phyloP scores from a whole-genome alignment of 37 sponge, comb jelly and placozoan species.

The Aphrocallistes beatrix region DNA sequence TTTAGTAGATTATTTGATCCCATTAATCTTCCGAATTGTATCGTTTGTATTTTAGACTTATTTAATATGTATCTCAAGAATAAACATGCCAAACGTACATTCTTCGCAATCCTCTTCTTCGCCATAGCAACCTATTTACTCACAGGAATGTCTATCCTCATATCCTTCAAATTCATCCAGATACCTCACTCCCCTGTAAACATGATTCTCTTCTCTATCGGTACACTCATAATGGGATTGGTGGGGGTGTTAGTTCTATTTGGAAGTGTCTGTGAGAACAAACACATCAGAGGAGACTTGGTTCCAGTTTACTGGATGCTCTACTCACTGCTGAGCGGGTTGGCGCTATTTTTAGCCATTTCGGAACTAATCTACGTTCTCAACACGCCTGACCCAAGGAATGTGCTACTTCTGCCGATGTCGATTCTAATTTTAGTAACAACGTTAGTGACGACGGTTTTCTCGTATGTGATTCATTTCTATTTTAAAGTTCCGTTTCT shows the following conservation, averaged over 20 bases:
- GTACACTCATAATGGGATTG: background rate
- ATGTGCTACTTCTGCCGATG: background rate
- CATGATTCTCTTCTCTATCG: background rate
- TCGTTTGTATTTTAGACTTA: too few relatives aligned
- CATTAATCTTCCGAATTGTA: too few relatives aligned
- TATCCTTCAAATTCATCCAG: background rate
- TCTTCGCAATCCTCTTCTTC: background rate
- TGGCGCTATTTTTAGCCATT: background rate
- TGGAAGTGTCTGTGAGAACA: constrained; percentile 6
- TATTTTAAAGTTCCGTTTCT: background rate
- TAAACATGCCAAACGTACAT: background rate
- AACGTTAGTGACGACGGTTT: background rate
- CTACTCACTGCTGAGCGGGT: background rate
- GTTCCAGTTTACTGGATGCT: background rate
- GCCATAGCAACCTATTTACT: background rate
- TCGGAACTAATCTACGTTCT: background rate
- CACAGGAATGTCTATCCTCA: background rate
- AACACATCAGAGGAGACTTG: background rate
- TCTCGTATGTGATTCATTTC: background rate
- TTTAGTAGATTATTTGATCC: too few relatives aligned
- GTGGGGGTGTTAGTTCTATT: background rate
- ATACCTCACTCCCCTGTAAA: background rate
- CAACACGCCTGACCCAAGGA: background rate
- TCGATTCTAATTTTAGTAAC: background rate
- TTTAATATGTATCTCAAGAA: too few relatives aligned